phyloP scores from a whole-genome alignment of 2,797 vertebrate genomes.

The Amazona ochrocephala region DNA sequence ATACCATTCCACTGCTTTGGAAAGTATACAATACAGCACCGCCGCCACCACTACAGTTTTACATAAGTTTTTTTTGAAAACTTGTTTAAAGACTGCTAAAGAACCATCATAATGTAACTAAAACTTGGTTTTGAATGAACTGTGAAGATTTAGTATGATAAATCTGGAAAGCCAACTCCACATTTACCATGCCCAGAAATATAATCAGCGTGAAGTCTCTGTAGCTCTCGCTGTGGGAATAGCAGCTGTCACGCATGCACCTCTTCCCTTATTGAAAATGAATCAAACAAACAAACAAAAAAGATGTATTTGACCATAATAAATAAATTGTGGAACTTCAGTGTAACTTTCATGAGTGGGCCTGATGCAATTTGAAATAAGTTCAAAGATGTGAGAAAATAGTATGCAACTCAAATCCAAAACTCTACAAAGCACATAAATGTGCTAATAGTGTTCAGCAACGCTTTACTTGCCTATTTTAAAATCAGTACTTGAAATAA shows the following conservation, averaged over 20 bases:
- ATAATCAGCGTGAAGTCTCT: not conserved
- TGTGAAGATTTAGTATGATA: not conserved
- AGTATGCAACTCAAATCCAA: not conserved
- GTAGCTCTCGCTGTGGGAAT: not conserved
- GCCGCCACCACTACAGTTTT: not conserved
- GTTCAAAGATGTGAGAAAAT: not conserved
- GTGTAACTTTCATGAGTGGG: not conserved
- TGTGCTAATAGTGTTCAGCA: not conserved
- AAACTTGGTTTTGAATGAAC: not conserved
- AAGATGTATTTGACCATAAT: not conserved
- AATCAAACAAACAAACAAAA: not conserved
- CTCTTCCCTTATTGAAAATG: not conserved
- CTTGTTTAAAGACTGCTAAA: not conserved
- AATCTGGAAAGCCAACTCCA: not conserved
- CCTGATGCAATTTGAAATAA: not conserved
- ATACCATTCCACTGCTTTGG: not conserved
- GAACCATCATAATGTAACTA: not conserved
- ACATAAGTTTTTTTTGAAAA: accelerated
- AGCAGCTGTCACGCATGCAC: not conserved
- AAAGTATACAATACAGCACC: not conserved
- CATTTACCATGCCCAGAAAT: not conserved
- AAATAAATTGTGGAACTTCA: not conserved
- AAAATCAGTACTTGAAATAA: not conserved
- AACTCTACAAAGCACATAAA: not conserved
- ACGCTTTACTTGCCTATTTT: not conserved